A percentile compares a stretch with the other conserved stretches of the same genome.
Evolutionary conservation across 2,797 vertebrate genomes (phyloP).

Genomic region (Pseudochirops corinnae): DNA sequence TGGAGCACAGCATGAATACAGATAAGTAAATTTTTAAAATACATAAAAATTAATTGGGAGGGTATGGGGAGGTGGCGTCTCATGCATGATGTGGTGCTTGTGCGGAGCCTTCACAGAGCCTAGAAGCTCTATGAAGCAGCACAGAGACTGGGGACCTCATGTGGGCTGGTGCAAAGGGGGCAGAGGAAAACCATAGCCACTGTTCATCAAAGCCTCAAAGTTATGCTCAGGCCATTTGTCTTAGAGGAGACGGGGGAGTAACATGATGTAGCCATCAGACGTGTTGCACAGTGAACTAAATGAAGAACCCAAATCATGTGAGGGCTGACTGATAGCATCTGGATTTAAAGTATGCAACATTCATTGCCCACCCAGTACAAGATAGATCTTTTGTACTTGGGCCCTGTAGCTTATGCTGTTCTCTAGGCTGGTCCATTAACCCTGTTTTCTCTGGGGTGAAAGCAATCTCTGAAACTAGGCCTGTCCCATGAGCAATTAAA

Average conservation of each 20-base stretch:
- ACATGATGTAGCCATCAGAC: no score
- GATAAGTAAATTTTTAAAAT: not conserved
- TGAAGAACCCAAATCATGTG: no score
- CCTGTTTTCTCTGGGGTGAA: constrained; percentile 18
- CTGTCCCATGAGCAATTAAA: constrained; percentile 22
- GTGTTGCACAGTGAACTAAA: not conserved
- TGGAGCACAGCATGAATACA: not conserved
- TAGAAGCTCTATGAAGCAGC: not conserved
- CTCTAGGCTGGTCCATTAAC: constrained; percentile 40
- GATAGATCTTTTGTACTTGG: not conserved
- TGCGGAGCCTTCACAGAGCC: not conserved
- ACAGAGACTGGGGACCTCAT: not conserved
- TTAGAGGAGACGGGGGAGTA: no score
- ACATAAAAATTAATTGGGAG: not conserved
- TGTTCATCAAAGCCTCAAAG: not conserved
- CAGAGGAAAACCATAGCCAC: no score
- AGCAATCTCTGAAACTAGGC: not conserved
- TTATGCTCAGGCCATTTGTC: not conserved
- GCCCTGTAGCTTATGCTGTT: not conserved
- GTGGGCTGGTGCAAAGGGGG: not conserved
- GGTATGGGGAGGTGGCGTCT: not conserved
- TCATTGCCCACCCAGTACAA: not conserved
- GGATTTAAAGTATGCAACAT: not conserved
- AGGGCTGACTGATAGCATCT: accelerated
- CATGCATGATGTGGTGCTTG: not conserved